phyloP scores from a whole-genome alignment of 2,113 vertebrate species.

The Engraulis encrasicolus region DNA sequence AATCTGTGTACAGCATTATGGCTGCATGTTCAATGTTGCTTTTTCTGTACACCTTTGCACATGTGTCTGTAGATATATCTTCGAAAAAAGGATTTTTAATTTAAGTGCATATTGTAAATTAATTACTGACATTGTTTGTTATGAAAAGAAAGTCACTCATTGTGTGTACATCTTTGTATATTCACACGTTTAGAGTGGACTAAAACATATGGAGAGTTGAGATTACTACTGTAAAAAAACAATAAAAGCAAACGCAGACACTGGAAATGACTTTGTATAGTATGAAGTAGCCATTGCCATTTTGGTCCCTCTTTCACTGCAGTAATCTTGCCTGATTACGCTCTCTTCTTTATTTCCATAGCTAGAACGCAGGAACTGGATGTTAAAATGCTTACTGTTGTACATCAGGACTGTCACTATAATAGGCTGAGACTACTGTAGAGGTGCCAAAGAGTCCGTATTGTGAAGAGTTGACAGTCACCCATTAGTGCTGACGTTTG shows the following conservation, averaged over 20 bases:
- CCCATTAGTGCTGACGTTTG: background rate
- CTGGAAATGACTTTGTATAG: background rate
- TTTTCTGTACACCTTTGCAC: slow-evolving; percentile 3
- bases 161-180: background rate
- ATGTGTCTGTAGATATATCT: background rate
- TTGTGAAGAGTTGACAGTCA: background rate
- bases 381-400: background rate
- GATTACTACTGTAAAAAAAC: background rate
- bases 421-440: background rate
- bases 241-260: background rate
- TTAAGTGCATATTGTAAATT: slow-evolving; percentile 9
- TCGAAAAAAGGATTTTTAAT: background rate
- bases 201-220: background rate
- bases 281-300: background rate
- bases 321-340: background rate
- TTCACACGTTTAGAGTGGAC: background rate
- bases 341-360: background rate
- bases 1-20: background rate
- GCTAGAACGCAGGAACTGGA: background rate
- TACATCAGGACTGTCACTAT: background rate
- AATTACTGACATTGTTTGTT: slow-evolving; percentile 17
- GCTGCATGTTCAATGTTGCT: slow-evolving; percentile 12
- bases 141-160: background rate
- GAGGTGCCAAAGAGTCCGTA: slow-evolving; percentile 3
- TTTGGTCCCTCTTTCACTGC: background rate